A percentile compares a stretch with the other conserved stretches of the same genome.
Conservation (phyloP, 2,113 vertebrate species). For the Bufo bufo region DNA sequence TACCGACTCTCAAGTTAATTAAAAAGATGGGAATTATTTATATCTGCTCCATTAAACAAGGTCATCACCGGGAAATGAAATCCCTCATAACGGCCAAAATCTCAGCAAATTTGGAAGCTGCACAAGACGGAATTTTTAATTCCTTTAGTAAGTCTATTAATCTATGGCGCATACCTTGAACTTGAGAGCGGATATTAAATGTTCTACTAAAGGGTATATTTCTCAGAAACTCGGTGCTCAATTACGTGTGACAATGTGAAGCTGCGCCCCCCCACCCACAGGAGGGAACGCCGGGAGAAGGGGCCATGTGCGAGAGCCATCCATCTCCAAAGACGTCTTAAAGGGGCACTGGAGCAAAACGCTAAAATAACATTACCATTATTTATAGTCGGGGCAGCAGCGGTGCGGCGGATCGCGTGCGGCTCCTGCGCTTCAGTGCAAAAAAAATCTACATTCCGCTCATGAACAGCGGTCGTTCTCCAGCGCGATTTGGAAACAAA, state of each 20-base stretch:
- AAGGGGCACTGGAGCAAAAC: neutral
- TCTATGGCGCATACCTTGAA: conserved; percentile 34
- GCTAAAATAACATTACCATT: conserved; percentile 1
- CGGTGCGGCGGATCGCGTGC: neutral
- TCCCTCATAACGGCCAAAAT: conserved; percentile 36
- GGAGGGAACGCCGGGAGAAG: neutral
- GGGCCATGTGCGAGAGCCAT: neutral
- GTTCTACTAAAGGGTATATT: conserved; percentile 6
- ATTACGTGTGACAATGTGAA: conserved; percentile 4
- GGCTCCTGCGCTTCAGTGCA: neutral
- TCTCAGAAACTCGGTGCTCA: neutral
- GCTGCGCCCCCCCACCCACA: neutral
- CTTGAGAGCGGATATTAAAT: conserved; percentile 22
- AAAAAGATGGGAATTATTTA: conserved; percentile 50
- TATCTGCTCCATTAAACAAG: conserved; percentile 36
- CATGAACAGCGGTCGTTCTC: neutral
- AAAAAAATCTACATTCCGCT: neutral
- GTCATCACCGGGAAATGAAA: conserved; percentile 40
- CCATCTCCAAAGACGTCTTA: neutral
- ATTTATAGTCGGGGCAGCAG: conserved; percentile 4
- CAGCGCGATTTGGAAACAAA: neutral
- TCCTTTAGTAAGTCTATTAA: conserved; percentile 44
- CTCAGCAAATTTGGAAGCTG: conserved; percentile 28
- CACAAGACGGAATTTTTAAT: conserved; percentile 41
- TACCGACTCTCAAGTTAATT: conserved; percentile 50